phyloP scores from a whole-genome alignment of 2,888 invertebrate genomes.

The Acrocyrtus sp. region DNA sequence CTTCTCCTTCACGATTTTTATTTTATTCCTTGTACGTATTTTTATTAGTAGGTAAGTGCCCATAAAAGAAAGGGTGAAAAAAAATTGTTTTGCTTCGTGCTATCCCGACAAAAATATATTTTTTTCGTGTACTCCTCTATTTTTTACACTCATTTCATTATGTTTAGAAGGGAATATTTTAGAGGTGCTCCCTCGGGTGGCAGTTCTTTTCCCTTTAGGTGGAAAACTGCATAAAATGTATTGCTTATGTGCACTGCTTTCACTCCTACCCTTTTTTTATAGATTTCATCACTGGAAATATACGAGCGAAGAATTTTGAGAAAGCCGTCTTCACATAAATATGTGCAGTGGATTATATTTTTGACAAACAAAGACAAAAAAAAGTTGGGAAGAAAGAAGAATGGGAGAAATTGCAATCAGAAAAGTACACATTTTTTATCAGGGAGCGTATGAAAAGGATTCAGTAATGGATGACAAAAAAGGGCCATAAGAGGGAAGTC shows the following conservation, averaged over 20 bases:
- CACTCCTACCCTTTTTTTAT: too few species aligned
- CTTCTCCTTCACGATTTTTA: neutral
- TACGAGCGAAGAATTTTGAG: too few species aligned
- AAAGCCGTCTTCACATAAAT: too few species aligned
- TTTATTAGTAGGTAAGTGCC: neutral
- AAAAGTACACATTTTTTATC: too few species aligned
- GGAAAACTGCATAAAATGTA: neutral
- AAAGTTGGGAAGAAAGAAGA: neutral
- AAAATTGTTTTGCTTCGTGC: neutral
- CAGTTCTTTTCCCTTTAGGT: neutral
- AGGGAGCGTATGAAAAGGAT: too few species aligned
- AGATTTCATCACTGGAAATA: too few species aligned
- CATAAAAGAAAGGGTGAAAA: neutral
- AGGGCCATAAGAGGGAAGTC: conserved; percentile 43
- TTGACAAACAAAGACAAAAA: conserved; percentile 19
- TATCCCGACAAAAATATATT: too few species aligned
- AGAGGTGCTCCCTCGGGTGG: neutral
- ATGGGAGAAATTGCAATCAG: too few species aligned
- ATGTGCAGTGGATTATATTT: too few species aligned
- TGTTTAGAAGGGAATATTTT: neutral
- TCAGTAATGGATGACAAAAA: conserved; percentile 39
- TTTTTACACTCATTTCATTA: neutral
- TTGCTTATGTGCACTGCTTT: conserved; percentile 1
- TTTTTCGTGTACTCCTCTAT: too few species aligned
- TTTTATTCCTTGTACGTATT: neutral